These are phyloP conservation scores for Enhydra lutris DNA, from an alignment of 2,113 vertebrate genomes.

Conservation along the genomic window DNA sequence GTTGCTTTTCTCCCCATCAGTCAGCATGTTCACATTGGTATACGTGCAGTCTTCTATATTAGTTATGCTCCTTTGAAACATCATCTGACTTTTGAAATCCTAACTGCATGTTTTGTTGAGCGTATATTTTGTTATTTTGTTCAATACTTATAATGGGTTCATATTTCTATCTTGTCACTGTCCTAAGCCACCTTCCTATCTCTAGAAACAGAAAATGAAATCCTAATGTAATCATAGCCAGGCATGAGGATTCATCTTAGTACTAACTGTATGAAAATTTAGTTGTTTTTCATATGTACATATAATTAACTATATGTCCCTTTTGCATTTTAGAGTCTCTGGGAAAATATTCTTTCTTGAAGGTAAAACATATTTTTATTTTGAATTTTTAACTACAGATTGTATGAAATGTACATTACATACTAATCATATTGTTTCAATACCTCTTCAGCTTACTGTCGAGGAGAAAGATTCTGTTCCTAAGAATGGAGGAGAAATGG, in stretches of 20 bases:
- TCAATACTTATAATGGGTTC: too few relatives aligned
- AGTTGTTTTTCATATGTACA: neutral
- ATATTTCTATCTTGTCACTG: too few relatives aligned
- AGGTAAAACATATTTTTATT: constrained; percentile 68
- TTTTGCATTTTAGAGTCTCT: constrained; percentile 60
- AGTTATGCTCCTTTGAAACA: too few relatives aligned
- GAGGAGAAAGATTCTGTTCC: constrained; percentile 41
- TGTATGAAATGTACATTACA: neutral
- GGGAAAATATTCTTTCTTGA: constrained; percentile 38
- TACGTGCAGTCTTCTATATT: too few relatives aligned
- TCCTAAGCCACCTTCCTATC: neutral
- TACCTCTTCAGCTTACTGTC: constrained; percentile 15
- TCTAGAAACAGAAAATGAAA: neutral
- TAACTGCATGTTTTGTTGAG: too few relatives aligned
- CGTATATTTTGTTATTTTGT: too few relatives aligned
- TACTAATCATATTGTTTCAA: constrained; percentile 41
- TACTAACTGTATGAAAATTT: constrained; percentile 6
- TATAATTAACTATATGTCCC: constrained; percentile 23
- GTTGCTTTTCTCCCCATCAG: too few relatives aligned
- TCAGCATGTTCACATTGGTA: too few relatives aligned
- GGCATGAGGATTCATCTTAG: constrained; percentile 1
- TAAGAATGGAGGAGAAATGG: neutral
- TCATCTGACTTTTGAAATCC: too few relatives aligned
- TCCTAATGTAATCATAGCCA: neutral
- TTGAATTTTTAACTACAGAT: constrained; percentile 12